Percentiles rank a stretch among this genome's conserved stretches.
phyloP scores from a whole-genome alignment of 2,797 vertebrate genomes.

The Champsocephalus gunnari region DNA sequence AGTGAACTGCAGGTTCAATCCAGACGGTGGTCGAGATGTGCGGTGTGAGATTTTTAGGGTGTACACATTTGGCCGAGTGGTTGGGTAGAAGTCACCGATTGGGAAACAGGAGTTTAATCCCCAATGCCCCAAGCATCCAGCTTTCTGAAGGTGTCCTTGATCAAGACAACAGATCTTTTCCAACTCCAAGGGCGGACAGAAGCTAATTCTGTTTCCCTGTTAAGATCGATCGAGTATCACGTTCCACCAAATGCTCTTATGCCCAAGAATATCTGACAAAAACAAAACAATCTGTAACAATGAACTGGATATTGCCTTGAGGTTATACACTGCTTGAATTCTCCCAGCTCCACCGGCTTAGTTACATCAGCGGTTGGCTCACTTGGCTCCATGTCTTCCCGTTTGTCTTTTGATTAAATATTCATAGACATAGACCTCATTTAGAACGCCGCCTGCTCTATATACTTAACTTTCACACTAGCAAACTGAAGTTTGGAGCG shows the following conservation, averaged over 20 bases:
- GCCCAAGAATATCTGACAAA: slow-evolving; percentile 15
- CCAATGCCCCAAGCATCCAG: neutral
- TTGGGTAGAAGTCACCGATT: neutral
- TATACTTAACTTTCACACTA: slow-evolving; percentile 48
- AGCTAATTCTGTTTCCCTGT: neutral
- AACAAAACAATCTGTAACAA: slow-evolving; percentile 11
- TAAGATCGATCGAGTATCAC: slow-evolving; percentile 6
- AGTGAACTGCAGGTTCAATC: neutral
- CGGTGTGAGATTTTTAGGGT: slow-evolving; percentile 12
- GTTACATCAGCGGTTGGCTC: slow-evolving; percentile 42
- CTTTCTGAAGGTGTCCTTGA: slow-evolving; percentile 13
- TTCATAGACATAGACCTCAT: slow-evolving; percentile 51
- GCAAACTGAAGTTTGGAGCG: slow-evolving; percentile 45
- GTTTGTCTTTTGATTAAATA: slow-evolving; percentile 69
- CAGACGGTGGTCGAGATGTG: neutral
- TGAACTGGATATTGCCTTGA: neutral
- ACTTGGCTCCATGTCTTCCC: slow-evolving; percentile 36
- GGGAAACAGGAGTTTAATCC: neutral
- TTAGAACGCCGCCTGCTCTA: slow-evolving; percentile 57
- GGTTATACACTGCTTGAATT: slow-evolving; percentile 8
- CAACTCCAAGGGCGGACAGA: neutral
- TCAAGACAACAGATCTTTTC: neutral
- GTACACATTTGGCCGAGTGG: neutral
- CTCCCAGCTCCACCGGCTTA: slow-evolving; percentile 32
- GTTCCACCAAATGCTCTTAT: neutral